Percentiles rank a stretch among this genome's conserved stretches.
These are phyloP conservation scores for Peromyscus leucopus DNA, from an alignment of 2,113 vertebrate species.

Conservation along the genomic window DNA sequence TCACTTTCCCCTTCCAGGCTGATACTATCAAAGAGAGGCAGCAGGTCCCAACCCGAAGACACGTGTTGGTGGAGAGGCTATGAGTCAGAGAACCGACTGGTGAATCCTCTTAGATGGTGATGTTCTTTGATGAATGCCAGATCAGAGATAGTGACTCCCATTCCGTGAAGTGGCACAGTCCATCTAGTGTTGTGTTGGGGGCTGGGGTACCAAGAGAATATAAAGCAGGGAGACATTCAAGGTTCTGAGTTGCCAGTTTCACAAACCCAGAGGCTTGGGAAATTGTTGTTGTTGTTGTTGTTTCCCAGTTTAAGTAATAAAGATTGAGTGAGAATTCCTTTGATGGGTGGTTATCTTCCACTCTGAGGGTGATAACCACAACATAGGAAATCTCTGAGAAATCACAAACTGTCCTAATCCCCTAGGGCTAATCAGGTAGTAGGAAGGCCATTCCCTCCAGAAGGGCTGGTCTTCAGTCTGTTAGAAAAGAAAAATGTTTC, in stretches of 20 bases:
- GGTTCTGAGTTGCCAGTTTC: not conserved
- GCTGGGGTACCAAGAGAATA: not conserved
- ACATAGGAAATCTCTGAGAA: not conserved
- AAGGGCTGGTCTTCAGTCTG: not conserved
- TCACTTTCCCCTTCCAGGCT: not conserved
- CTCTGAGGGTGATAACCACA: not conserved
- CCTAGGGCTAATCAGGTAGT: not conserved
- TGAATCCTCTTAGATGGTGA: not conserved
- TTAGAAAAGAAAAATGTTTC: not conserved
- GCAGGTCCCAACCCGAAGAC: not conserved
- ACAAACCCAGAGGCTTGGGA: not conserved
- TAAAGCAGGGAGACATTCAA: conserved; percentile 4
- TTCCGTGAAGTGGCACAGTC: not conserved
- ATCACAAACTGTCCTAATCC: not conserved
- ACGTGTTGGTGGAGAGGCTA: not conserved
- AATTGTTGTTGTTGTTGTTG: not conserved
- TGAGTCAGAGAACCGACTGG: not conserved
- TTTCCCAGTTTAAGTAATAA: not conserved
- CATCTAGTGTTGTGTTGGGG: not conserved
- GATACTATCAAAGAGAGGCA: not conserved
- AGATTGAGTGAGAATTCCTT: not conserved
- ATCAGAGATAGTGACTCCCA: conserved; percentile 13
- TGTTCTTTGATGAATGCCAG: not conserved
- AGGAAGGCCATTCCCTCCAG: not conserved
- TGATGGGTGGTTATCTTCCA: not conserved